These are phyloP conservation scores for Calonectris borealis DNA, from an alignment of 2,113 vertebrate genomes.

Conservation along the genomic window DNA sequence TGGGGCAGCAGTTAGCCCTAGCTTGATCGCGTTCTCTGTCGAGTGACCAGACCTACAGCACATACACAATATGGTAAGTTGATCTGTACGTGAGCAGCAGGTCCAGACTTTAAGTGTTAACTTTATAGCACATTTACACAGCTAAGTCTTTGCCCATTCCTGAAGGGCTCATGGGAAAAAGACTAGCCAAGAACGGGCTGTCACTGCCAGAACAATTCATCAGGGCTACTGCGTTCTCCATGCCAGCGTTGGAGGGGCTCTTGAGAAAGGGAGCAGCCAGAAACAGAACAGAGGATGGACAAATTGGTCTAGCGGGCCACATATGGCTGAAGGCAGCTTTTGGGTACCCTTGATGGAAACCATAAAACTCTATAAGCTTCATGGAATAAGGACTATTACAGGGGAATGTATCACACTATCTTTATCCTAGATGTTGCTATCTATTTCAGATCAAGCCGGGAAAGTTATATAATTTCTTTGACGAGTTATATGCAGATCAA, in stretches of 20 bases:
- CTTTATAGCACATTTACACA: background rate
- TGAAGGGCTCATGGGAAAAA: background rate
- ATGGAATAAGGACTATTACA: background rate
- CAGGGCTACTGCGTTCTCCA: background rate
- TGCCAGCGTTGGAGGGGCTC: background rate
- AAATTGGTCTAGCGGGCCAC: background rate
- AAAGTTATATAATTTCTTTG: background rate
- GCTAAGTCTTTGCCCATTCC: background rate
- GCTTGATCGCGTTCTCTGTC: background rate
- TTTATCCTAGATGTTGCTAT: background rate
- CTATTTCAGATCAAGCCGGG: background rate
- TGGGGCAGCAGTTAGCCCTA: background rate
- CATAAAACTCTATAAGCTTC: background rate
- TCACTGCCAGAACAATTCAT: background rate
- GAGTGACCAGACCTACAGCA: background rate
- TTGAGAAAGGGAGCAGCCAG: background rate
- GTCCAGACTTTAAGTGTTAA: background rate
- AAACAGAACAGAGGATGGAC: background rate
- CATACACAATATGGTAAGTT: background rate
- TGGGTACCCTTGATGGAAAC: background rate
- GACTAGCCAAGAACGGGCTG: background rate
- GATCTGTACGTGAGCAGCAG: background rate
- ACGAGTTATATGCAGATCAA: background rate
- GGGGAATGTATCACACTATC: background rate
- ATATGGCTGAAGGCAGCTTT: background rate